phyloP scores from a whole-genome alignment of 92 coral and sea anemone genomes.

The Parazoanthus swiftii region DNA sequence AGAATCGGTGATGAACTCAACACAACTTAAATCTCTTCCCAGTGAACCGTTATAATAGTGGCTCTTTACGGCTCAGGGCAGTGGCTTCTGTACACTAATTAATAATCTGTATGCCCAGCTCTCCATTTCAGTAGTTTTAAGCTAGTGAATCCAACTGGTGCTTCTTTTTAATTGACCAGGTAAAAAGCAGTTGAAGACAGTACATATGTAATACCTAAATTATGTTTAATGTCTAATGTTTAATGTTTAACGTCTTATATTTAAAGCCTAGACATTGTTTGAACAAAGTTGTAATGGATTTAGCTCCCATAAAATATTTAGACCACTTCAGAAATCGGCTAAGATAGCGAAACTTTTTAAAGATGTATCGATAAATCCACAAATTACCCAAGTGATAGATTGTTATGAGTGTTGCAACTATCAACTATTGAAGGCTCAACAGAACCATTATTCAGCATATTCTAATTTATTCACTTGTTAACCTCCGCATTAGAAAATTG shows the following conservation, averaged over 20 bases:
- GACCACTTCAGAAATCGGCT: not conserved
- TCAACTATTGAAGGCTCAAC: not conserved
- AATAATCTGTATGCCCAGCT: not conserved
- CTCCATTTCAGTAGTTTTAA: not conserved
- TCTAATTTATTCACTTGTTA: not conserved
- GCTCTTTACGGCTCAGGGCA: not conserved
- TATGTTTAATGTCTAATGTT: not conserved
- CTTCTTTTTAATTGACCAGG: not conserved
- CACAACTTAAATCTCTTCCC: not conserved
- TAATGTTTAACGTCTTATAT: not conserved
- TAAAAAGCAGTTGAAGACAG: not conserved
- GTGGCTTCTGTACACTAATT: no score
- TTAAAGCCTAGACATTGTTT: not conserved
- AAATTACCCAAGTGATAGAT: not conserved
- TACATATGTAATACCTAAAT: not conserved
- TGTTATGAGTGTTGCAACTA: not conserved
- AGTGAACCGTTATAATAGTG: not conserved
- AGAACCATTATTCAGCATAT: not conserved
- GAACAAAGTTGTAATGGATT: not conserved
- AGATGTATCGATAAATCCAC: not conserved
- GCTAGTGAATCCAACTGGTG: not conserved
- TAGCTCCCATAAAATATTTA: not conserved
- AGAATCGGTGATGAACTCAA: not conserved
- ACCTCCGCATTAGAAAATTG: not conserved
- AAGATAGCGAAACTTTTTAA: not conserved